Conservation (phyloP, 2,888 invertebrate genomes). For the Catocala sponsa region DNA sequence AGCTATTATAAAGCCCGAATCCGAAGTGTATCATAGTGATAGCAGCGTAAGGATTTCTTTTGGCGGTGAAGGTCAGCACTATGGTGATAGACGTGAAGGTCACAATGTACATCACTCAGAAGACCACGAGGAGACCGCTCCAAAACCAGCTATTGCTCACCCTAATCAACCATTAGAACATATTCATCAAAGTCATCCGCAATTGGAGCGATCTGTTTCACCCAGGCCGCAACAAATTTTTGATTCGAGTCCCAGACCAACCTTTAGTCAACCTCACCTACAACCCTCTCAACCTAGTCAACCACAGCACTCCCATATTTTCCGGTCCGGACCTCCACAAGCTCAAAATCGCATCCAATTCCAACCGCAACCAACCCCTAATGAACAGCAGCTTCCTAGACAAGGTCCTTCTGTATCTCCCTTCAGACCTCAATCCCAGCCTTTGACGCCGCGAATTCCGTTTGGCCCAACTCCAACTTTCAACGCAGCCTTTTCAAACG, state of each 20-base stretch:
- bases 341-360: slow-evolving; percentile 83
- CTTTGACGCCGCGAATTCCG: slow-evolving; percentile 66
- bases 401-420: slow-evolving; percentile 77
- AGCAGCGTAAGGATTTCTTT: slow-evolving; percentile 95
- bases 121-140: slow-evolving; percentile 89
- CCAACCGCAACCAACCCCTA: slow-evolving; percentile 76
- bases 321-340: slow-evolving; percentile 69
- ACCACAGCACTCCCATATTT: slow-evolving; percentile 61
- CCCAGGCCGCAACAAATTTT: slow-evolving; percentile 66
- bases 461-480: slow-evolving; percentile 71
- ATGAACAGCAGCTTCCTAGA: slow-evolving; percentile 80
- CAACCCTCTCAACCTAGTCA: slow-evolving; percentile 31
- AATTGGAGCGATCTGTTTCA: slow-evolving; percentile 69
- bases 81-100: slow-evolving; percentile 74
- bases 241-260: slow-evolving; percentile 62
- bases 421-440: slow-evolving; percentile 69
- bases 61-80: slow-evolving; percentile 89
- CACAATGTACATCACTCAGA: slow-evolving; percentile 61
- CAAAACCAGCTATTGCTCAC: slow-evolving; percentile 89
- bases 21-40: slow-evolving; percentile 93
- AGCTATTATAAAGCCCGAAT: slow-evolving; percentile 95
- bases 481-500: slow-evolving; percentile 68
- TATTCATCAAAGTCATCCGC: slow-evolving; percentile 55
- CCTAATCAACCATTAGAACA: slow-evolving; percentile 73
- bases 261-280: slow-evolving; percentile 55